A percentile compares a stretch with the other conserved stretches of the same genome.
phyloP scores from a whole-genome alignment of 30 jellyfish, hydroid and myxozoan species.

The Aurelia sp. region DNA sequence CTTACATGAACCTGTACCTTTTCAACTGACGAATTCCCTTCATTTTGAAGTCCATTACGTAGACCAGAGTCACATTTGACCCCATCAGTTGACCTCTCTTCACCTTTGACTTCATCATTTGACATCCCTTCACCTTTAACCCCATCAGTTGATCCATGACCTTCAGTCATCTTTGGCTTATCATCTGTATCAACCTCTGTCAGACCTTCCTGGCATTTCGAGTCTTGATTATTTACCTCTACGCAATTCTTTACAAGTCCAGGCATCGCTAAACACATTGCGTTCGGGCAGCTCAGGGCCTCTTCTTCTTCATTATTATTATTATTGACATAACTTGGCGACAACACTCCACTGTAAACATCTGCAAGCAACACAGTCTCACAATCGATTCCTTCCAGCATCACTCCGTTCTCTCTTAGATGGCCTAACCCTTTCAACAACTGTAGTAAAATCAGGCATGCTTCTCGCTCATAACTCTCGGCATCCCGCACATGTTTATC shows the following conservation, averaged over 20 bases:
- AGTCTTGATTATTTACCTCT: not conserved
- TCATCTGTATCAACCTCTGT: not conserved
- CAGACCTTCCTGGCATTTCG: not conserved
- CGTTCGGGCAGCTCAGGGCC: conserved; percentile 60
- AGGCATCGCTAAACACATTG: conserved; percentile 63
- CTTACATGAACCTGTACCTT: not conserved
- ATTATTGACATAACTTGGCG: conserved; percentile 48
- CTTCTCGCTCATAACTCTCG: conserved; percentile 86
- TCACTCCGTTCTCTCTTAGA: conserved; percentile 44
- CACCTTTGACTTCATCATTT: not conserved
- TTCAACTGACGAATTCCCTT: conserved; percentile 1
- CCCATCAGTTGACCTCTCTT: not conserved
- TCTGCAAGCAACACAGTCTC: conserved; percentile 72
- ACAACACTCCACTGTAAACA: conserved; percentile 55
- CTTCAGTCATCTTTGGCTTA: not conserved
- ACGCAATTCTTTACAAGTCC: not conserved
- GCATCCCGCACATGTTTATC: conserved; percentile 87
- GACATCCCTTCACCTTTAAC: not conserved
- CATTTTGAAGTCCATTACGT: not conserved
- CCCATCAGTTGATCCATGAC: not conserved
- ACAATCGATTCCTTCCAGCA: conserved; percentile 48
- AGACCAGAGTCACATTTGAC: not conserved
- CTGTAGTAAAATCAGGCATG: conserved; percentile 80
- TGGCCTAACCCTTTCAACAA: conserved; percentile 81
- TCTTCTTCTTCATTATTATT: conserved; percentile 22